phyloP scores from a whole-genome alignment of 2,113 vertebrate genomes.

The Catharus minimus region DNA sequence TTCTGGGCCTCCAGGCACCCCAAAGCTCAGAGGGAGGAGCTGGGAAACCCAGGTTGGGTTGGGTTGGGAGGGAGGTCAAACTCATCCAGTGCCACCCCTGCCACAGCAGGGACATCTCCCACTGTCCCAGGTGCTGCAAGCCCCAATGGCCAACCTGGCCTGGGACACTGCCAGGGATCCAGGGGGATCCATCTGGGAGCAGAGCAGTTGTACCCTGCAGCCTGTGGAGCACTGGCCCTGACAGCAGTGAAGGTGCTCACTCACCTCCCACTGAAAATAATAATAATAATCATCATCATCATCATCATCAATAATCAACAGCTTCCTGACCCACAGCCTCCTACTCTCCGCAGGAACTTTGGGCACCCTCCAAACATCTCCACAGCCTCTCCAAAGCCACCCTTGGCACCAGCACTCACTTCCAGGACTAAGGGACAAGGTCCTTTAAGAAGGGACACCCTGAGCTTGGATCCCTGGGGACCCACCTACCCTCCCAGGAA shows the following conservation, averaged over 20 bases:
- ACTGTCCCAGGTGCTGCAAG: neutral
- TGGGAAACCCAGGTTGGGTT: neutral
- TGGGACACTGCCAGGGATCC: neutral
- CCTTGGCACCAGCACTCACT: neutral
- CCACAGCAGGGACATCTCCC: neutral
- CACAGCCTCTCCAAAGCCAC: neutral
- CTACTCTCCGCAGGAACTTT: neutral
- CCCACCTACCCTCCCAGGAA: accelerated
- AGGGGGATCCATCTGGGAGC: neutral
- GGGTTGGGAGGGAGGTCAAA: neutral
- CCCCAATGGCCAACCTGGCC: neutral
- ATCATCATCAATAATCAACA: neutral
- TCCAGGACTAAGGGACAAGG: accelerated
- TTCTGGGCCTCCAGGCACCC: neutral
- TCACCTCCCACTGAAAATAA: neutral
- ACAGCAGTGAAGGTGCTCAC: neutral
- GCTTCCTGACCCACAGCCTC: neutral
- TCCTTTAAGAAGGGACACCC: neutral
- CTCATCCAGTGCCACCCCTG: neutral
- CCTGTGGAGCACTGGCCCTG: accelerated
- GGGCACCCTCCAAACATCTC: neutral
- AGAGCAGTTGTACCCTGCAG: neutral
- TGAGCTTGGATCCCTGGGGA: neutral
- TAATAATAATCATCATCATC: neutral
- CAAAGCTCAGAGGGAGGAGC: neutral